Evolutionary conservation across 2,113 vertebrate species (phyloP).

Genomic region (Puma concolor): DNA sequence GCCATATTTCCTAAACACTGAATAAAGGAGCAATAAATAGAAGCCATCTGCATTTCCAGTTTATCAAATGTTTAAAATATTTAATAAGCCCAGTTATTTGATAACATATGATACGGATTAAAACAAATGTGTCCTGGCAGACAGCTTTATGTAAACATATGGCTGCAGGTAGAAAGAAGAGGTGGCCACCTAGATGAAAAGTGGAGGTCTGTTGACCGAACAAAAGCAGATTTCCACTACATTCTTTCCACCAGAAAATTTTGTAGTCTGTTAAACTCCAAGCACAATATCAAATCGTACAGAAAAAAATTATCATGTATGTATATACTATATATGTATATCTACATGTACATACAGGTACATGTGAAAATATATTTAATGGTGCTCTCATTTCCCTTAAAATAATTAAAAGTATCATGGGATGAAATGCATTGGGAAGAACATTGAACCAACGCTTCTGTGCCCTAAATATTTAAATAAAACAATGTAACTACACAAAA

Average conservation of each 20-base stretch:
- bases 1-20: background rate
- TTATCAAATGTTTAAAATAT: conserved; percentile 13
- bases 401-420: background rate
- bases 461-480: background rate
- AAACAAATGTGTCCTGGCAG: background rate
- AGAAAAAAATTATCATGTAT: background rate
- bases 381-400: background rate
- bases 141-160: background rate
- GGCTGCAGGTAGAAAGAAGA: background rate
- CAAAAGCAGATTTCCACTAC: background rate
- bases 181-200: background rate
- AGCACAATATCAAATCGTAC: background rate
- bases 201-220: background rate
- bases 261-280: background rate
- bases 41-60: background rate
- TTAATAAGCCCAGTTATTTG: background rate
- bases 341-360: background rate
- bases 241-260: background rate
- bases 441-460: background rate
- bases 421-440: background rate
- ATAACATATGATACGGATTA: background rate
- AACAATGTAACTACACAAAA: background rate
- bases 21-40: background rate
- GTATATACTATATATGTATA: background rate
- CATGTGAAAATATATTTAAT: background rate